Evolutionary conservation across 2,797 vertebrate genomes (phyloP), one percentile per base, ranked within the genome.

Genomic region (Leptatherina wallacei): DNA sequence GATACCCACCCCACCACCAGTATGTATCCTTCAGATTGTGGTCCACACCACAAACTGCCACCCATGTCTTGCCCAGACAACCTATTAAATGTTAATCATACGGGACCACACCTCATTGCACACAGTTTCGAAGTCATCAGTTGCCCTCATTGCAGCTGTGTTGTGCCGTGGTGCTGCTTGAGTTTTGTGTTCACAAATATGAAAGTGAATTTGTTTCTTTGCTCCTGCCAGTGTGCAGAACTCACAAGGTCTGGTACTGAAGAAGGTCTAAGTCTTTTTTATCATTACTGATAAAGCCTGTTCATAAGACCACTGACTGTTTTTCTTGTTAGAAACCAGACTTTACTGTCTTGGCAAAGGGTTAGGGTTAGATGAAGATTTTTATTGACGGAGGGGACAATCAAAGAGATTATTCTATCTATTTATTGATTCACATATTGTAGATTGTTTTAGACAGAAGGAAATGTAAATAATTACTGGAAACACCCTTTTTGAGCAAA

Each of bases 231-330:
- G 47, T 60, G 56, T 65, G 69, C 71, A 73, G 56, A 73, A 58
- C 71, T 69, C 54, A 65, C 10, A 10, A 14, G 49, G 59, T 61
- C 27, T 65, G 29, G 32, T 42, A 22, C 32, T 36, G 61, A 81
- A 80, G 69, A 85, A 77, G 69, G 81, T 84, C 81, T 80, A 86
- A 83, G 77, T 81, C 77, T 81, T 57, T 27, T 72, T 82, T 87
- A 89, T 88, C 77, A 66, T 70, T 61, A 20, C 84, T 81, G 88
- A 91, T 89, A 86, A 90, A 74, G 63, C 60, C 75, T 1, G 65
- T 70, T 76, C 74, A 73, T 61, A 64, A 40, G 58, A 84, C 54
- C 82, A 70, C 64, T 62, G 69, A 27, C 64, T 89, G 89, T 88
- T 92, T 81, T 87, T 71, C 73, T 59, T 86, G 73, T 70, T 74